Base-by-base conservation (phyloP, 2,797 vertebrate genomes). In the Euthynnus affinis region DNA sequence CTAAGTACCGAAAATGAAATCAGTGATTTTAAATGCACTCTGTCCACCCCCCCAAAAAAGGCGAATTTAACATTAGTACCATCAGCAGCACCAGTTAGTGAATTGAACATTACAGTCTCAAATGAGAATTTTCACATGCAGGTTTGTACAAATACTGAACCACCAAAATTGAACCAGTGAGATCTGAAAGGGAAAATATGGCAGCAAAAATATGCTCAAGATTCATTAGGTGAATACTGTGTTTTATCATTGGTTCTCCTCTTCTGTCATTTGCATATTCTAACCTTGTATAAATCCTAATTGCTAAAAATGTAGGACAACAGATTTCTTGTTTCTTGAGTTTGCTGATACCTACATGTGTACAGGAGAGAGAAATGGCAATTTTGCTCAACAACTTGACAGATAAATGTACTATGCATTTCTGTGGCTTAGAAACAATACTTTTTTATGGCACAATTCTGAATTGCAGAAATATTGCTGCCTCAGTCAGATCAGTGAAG, bases 371-470 rank as follows among this genome's bases (percentile, higher is more conserved):
- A 64, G 20, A 15, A 70, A 52, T 34, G 63, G 56, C 49, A 67
- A 71, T 42, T 14, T 25, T 55, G 6, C 17, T 69, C 32, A 49
- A 13, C 37, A 14, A 42, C 40, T 5, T 48, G 62, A 78, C 34
- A 53, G 57, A 42, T 68, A 67, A 65, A 69, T 56, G 62, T 56
- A 18, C 3, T 22, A 29, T 79, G 70, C 52, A 68, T 87, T 68
- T 78, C 57, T 76, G 71, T 76, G 63, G 60, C 48, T 81, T 52
- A 37, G 42, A 71, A 78, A 79, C 48, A 75, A 56, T 68, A 8
- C 5, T 29, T 74, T 49, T 82, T 80, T 82, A 87, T 90, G 89
- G 88, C 81, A 87, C 85, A 76, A 46, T 64, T 88, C 18, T 71
- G 17, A 79, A 66, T 20, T 10, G 58, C 71, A 62, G 32, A 82